Percentiles rank a stretch among this genome's conserved stretches.
These are phyloP conservation scores for Chaunax sp. DNA, from an alignment of 2,797 vertebrate species.

Conservation along the genomic window DNA sequence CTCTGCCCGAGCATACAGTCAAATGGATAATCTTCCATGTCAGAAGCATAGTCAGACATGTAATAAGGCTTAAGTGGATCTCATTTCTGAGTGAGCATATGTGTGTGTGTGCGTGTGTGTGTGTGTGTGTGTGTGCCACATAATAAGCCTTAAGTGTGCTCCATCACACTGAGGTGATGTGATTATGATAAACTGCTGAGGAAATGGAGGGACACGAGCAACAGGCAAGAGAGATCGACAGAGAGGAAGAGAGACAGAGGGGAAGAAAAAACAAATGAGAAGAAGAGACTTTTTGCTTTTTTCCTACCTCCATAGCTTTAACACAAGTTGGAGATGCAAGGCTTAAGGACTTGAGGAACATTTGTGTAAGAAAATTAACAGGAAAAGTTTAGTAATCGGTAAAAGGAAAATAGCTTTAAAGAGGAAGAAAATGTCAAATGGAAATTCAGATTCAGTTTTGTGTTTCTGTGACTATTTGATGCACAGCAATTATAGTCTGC, in stretches of 20 bases:
- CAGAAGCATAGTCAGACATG: constrained; percentile 70
- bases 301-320: neutral
- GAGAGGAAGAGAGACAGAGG: neutral
- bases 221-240: neutral
- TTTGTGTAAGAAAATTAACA: constrained; percentile 11
- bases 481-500: constrained; percentile 6
- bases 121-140: constrained; percentile 43
- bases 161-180: constrained; percentile 74
- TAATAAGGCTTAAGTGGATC: constrained; percentile 78
- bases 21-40: constrained; percentile 74
- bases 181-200: constrained; percentile 80
- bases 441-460: neutral
- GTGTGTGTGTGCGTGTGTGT: constrained; percentile 17
- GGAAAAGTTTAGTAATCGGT: neutral
- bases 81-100: constrained; percentile 27
- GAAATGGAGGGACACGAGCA: constrained; percentile 61
- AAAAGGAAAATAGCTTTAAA: too few relatives aligned
- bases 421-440: too few relatives aligned
- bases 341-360: constrained; percentile 10
- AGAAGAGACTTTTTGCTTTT: neutral
- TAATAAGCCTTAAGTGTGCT: constrained; percentile 78
- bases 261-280: neutral
- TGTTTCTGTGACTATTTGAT: neutral
- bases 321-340: neutral
- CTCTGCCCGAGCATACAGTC: constrained; percentile 58